Conservation (phyloP, 2,113 vertebrate genomes). For the Leuciscus idus region DNA sequence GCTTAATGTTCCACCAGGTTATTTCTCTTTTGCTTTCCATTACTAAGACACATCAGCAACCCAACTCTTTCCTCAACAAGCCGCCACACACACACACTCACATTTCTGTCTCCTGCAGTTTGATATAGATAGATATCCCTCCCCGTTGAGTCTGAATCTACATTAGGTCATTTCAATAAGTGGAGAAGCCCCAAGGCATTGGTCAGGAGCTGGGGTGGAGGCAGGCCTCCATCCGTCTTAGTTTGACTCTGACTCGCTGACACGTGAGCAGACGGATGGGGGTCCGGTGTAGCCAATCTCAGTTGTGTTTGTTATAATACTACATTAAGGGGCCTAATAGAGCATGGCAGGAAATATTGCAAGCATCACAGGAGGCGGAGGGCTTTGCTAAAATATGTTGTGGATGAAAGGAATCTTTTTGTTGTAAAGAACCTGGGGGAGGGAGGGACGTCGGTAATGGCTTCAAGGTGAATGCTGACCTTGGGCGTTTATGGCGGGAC, state of each 20-base stretch:
- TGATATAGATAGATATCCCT: constrained; percentile 74
- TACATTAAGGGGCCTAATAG: constrained; percentile 74
- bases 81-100: constrained; percentile 49
- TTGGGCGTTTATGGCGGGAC: constrained; percentile 55
- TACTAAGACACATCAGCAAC: constrained; percentile 23
- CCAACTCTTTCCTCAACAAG: constrained; percentile 1
- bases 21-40: constrained; percentile 41
- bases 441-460: constrained; percentile 1
- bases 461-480: constrained; percentile 67
- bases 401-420: constrained; percentile 33
- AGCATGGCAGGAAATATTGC: constrained; percentile 68
- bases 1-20: constrained; percentile 25
- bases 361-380: constrained; percentile 61
- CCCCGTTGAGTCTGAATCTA: constrained; percentile 71
- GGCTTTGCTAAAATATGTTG: constrained; percentile 18
- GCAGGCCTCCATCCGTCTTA: constrained; percentile 76
- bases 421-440: constrained; percentile 29
- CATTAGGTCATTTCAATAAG: constrained; percentile 77
- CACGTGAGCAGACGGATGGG: constrained; percentile 62
- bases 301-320: constrained; percentile 68
- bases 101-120: constrained; percentile 63
- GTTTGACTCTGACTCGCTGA: constrained; percentile 72
- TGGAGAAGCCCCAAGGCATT: constrained; percentile 33
- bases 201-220: constrained; percentile 21
- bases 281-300: constrained; percentile 57